Percentiles rank a stretch among this genome's conserved stretches.
Conservation (phyloP, 2,113 vertebrate species). For the Elephantulus edwardii region DNA sequence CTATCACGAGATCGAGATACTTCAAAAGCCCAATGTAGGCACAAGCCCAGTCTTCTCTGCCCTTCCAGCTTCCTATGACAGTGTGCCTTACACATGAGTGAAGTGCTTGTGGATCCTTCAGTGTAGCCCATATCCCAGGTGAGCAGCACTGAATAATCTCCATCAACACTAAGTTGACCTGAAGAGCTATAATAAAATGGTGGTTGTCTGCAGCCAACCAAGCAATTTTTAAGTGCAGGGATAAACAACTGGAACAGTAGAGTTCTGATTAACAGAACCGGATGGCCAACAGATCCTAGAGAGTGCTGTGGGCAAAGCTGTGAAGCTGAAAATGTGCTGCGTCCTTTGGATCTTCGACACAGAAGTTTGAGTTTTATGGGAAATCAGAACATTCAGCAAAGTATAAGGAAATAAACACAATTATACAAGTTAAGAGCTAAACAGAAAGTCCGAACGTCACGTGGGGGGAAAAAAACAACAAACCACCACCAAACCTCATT, state of each 20-base stretch:
- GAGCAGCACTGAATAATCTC: background rate
- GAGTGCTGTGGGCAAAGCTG: background rate
- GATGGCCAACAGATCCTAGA: background rate
- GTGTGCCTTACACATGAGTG: background rate
- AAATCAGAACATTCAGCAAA: background rate
- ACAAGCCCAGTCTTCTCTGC: background rate
- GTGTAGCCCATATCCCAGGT: background rate
- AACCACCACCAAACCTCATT: too few relatives aligned
- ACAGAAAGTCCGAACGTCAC: background rate
- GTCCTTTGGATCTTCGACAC: background rate
- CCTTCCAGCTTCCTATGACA: background rate
- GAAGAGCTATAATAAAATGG: background rate
- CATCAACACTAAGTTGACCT: rapidly evolving
- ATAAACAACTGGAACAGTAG: background rate
- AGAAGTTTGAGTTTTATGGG: background rate
- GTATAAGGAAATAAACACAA: background rate
- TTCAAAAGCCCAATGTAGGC: background rate
- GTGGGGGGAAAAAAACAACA: too few relatives aligned
- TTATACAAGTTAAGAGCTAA: background rate
- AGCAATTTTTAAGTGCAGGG: background rate
- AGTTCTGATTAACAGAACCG: background rate
- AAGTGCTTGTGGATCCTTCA: background rate
- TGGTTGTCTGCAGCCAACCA: background rate
- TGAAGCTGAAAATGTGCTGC: background rate
- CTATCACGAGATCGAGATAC: background rate